phyloP scores from a whole-genome alignment of 2,888 invertebrate species.

The Pilophorus perplexus region DNA sequence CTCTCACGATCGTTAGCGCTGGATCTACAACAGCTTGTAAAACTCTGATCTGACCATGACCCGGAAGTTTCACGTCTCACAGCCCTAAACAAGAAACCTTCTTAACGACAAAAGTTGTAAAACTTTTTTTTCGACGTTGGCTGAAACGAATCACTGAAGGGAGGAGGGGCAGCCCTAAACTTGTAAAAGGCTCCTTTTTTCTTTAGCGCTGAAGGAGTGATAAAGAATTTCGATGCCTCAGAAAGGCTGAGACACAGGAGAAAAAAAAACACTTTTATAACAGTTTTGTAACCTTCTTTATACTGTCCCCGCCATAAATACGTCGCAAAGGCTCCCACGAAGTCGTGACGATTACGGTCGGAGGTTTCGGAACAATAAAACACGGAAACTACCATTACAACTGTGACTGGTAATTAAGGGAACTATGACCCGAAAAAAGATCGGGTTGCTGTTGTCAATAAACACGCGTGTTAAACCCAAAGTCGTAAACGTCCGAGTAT shows the following conservation, averaged over 20 bases:
- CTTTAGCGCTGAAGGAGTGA: conserved; percentile 9
- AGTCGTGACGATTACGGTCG: conserved; percentile 12
- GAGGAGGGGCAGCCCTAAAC: conserved; percentile 4
- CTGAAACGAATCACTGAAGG: not conserved
- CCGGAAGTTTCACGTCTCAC: conserved; percentile 6
- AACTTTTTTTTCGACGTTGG: too few species aligned
- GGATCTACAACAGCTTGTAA: conserved; percentile 12
- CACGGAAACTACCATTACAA: conserved; percentile 13
- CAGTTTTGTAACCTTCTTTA: conserved; percentile 31
- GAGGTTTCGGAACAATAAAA: conserved; percentile 23
- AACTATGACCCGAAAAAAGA: not conserved
- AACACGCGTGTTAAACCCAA: conserved; percentile 21
- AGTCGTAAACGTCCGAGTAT: conserved; percentile 18
- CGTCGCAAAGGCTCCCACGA: conserved; percentile 16
- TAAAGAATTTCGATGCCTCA: too few species aligned
- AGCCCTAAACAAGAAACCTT: not conserved
- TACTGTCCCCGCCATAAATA: conserved; percentile 30
- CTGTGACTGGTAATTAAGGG: conserved; percentile 18
- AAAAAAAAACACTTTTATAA: not conserved
- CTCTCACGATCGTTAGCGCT: conserved; percentile 7
- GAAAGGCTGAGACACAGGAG: too few species aligned
- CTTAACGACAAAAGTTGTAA: conserved; percentile 20
- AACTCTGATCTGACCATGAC: not conserved
- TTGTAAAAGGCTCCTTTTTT: conserved; percentile 26
- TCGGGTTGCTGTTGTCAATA: conserved; percentile 28